phyloP scores from a whole-genome alignment of 2,888 invertebrate genomes.

The Halocaridina rubra region DNA sequence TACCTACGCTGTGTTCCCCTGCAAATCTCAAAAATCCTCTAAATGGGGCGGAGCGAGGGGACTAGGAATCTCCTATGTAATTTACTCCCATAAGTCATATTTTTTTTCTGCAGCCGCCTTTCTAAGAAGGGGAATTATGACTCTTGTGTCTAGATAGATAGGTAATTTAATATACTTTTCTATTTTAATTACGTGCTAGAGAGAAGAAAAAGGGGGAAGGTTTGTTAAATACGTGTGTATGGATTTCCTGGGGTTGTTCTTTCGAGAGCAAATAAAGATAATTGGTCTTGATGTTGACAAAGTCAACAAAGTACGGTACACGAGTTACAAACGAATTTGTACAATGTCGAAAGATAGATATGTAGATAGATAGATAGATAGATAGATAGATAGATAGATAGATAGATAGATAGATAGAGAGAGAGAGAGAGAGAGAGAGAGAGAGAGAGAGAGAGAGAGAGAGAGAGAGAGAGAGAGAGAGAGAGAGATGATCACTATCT shows the following conservation, averaged over 20 bases:
- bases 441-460: not conserved
- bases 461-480: not conserved
- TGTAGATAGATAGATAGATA: no score
- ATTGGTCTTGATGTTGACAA: no score
- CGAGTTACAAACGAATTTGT: not conserved
- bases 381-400: not conserved
- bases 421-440: conserved; percentile 15
- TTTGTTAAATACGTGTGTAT: not conserved
- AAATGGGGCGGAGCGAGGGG: no score
- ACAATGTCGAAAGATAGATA: not conserved
- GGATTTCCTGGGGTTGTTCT: not conserved
- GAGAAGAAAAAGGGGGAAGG: not conserved
- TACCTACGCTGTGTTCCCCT: no score
- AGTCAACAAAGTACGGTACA: not conserved
- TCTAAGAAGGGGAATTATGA: no score
- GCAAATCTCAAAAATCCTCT: no score
- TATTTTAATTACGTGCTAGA: not conserved
- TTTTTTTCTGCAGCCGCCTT: no score
- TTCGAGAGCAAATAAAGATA: not conserved
- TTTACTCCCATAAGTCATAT: no score
- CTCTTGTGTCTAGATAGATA: no score
- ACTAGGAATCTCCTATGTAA: no score
- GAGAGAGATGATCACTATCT: no score
- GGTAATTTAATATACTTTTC: not conserved
- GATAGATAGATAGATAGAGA: no score